phyloP scores from a whole-genome alignment of 37 sponge, comb jelly and placozoan species.

The Cliona cf. orientalis region DNA sequence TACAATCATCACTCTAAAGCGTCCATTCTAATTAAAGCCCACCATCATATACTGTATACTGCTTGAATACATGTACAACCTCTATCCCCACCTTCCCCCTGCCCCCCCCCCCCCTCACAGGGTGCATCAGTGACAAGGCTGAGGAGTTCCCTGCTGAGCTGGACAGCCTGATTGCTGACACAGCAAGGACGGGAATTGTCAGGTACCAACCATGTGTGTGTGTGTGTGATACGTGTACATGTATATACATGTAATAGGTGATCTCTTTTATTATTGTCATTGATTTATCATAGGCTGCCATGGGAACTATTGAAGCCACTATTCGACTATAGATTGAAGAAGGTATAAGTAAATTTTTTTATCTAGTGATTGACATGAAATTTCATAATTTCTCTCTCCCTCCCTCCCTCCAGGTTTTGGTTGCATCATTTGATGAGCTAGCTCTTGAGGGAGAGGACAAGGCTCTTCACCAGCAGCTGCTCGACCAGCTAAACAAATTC shows the following conservation, averaged over 20 bases:
- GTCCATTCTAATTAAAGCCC: constrained; percentile 58
- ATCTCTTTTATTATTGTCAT: not conserved
- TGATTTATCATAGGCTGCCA: constrained; percentile 32
- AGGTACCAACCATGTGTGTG: constrained; percentile 26
- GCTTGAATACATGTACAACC: not conserved
- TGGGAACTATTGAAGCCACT: constrained; percentile 67
- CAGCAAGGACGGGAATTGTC: constrained; percentile 58
- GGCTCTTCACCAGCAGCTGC: constrained; percentile 37
- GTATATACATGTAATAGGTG: no score
- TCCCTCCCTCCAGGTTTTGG: constrained; percentile 32
- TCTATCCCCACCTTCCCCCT: not conserved
- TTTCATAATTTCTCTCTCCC: not conserved
- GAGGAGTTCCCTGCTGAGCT: constrained; percentile 43
- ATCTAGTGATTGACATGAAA: not conserved
- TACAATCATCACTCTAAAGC: not conserved
- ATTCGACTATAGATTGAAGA: constrained; percentile 47
- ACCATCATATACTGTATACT: not conserved
- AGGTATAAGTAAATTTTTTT: constrained; percentile 4
- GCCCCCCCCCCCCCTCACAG: not conserved
- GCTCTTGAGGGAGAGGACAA: constrained; percentile 12
- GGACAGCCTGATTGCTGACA: constrained; percentile 48
- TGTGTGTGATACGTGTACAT: no score
- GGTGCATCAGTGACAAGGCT: constrained; percentile 15
- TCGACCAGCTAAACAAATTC: constrained; percentile 47
- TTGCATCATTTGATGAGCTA: not conserved